Conservation (phyloP, 2,888 invertebrate species). For the Meliscaeva auricollis region DNA sequence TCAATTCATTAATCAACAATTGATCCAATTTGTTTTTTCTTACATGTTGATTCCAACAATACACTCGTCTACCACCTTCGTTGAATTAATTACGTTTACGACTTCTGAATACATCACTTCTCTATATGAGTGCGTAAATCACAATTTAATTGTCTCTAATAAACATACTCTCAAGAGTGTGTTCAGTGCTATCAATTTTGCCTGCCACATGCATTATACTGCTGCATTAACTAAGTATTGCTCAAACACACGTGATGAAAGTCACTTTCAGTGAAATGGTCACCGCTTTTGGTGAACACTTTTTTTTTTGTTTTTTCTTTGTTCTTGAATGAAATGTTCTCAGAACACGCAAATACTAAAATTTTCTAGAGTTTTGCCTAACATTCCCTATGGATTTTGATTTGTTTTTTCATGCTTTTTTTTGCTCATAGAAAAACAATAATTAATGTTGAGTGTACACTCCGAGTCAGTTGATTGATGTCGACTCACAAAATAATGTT, state of each 20-base stretch:
- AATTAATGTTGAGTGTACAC: not conserved
- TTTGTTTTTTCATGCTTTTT: constrained; percentile 2
- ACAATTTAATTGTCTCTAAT: constrained; percentile 43
- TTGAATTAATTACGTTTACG: constrained; percentile 15
- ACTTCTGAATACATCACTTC: not conserved
- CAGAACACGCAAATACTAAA: constrained; percentile 52
- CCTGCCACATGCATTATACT: not conserved
- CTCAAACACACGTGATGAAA: constrained; percentile 55
- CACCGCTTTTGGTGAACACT: constrained; percentile 31
- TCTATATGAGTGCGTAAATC: constrained; percentile 51
- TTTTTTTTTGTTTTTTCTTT: not conserved
- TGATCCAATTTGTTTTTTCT: not conserved
- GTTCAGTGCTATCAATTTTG: constrained; percentile 17
- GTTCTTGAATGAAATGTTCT: constrained; percentile 8
- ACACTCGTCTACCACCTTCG: not conserved
- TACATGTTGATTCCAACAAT: constrained; percentile 14
- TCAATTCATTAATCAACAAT: too few species aligned
- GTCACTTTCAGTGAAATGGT: constrained; percentile 59
- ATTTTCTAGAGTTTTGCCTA: not conserved
- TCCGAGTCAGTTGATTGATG: not conserved
- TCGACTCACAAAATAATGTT: too few species aligned
- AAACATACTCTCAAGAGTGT: not conserved
- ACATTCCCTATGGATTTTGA: not conserved
- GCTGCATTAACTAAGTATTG: constrained; percentile 23
- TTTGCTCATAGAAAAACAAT: not conserved